Conservation (phyloP, 2,797 vertebrate genomes). For the Helicolenus hilgendorfi region DNA sequence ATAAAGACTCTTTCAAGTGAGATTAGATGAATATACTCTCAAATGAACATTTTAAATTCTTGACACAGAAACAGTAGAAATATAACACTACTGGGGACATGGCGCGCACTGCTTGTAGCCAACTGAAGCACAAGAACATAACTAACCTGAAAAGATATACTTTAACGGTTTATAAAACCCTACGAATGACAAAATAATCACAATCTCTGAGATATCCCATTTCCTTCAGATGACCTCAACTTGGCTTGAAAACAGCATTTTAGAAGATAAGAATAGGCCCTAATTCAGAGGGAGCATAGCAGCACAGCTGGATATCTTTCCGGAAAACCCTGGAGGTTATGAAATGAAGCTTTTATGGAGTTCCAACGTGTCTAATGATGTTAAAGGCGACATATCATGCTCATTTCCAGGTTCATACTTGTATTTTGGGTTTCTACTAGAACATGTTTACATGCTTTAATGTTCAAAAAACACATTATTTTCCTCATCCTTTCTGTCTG, state of each 20-base stretch:
- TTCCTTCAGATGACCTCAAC: neutral
- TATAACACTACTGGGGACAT: neutral
- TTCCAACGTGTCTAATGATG: neutral
- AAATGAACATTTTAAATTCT: constrained; percentile 7
- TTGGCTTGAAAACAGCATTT: neutral
- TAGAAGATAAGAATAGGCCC: neutral
- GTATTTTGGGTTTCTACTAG: too few relatives aligned
- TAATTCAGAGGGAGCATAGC: neutral
- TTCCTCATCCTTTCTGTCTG: too few relatives aligned
- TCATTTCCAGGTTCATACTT: too few relatives aligned
- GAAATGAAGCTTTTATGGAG: neutral
- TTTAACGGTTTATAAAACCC: neutral
- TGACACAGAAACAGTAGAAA: constrained; percentile 4
- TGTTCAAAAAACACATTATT: too few relatives aligned
- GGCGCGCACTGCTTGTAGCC: neutral
- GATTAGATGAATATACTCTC: neutral
- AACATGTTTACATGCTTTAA: too few relatives aligned
- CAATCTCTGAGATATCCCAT: neutral
- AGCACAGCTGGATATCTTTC: neutral
- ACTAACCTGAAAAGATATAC: neutral
- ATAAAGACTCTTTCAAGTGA: neutral
- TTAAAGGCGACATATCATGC: too few relatives aligned
- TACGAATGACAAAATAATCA: too few relatives aligned
- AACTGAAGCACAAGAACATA: neutral
- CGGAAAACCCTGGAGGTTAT: neutral